phyloP scores from a whole-genome alignment of 2,113 vertebrate genomes.

The Stictonetta naevosa region DNA sequence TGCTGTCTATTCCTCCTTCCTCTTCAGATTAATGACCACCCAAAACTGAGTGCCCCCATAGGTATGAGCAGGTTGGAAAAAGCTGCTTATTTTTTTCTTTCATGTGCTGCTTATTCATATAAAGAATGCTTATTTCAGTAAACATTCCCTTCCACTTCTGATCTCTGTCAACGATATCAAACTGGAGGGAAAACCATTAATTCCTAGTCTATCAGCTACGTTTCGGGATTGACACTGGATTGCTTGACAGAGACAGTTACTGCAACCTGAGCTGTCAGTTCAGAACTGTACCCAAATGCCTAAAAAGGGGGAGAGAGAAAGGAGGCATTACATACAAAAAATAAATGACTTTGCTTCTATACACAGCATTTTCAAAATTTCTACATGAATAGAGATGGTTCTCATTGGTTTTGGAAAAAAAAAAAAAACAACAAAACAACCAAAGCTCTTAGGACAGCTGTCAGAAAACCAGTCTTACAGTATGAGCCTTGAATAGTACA shows the following conservation, averaged over 20 bases:
- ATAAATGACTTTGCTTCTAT: conserved; percentile 2
- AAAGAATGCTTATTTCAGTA: background rate
- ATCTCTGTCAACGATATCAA: background rate
- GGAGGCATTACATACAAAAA: conserved; percentile 2
- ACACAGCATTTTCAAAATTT: conserved; percentile 2
- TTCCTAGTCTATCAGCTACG: background rate
- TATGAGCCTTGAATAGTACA: conserved; percentile 33
- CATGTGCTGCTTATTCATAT: background rate
- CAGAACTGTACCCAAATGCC: background rate
- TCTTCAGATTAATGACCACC: background rate
- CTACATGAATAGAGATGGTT: background rate
- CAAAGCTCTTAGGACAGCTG: background rate
- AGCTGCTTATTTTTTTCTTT: background rate
- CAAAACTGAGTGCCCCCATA: background rate
- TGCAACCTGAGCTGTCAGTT: background rate
- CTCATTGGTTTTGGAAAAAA: background rate
- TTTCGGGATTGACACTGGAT: background rate
- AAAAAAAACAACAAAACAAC: background rate
- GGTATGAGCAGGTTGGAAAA: background rate
- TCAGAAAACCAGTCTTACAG: conserved; percentile 63
- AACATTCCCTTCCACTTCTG: background rate
- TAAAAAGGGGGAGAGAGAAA: background rate
- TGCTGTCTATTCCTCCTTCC: background rate
- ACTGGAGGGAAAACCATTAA: background rate
- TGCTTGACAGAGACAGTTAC: background rate